phyloP scores from a whole-genome alignment of 2,888 invertebrate genomes.

The Tinea trinotella region DNA sequence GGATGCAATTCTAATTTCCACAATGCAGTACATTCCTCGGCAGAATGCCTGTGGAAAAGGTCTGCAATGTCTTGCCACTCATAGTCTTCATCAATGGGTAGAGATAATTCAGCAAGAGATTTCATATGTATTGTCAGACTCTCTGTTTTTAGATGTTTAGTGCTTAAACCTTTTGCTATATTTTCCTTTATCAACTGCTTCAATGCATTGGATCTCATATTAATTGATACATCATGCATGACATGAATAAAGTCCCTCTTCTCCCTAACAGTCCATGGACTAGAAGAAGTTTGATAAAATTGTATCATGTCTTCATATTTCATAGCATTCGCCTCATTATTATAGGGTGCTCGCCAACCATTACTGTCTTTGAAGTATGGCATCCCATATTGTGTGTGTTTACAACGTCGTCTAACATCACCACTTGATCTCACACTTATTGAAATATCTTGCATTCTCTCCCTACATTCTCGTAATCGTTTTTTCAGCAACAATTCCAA shows the following conservation, averaged over 20 bases:
- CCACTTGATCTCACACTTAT: too few relatives aligned
- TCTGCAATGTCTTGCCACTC: conserved; percentile 4
- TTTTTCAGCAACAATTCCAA: neutral
- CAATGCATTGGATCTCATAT: neutral
- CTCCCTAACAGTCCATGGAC: neutral
- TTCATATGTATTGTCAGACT: neutral
- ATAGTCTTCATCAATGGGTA: conserved; percentile 7
- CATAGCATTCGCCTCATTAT: neutral
- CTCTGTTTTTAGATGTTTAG: neutral
- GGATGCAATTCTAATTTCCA: conserved; percentile 9
- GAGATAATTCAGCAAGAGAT: neutral
- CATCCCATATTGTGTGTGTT: neutral
- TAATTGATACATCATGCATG: neutral
- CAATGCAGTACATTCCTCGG: neutral
- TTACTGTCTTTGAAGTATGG: neutral
- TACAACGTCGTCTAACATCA: neutral
- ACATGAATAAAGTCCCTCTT: neutral
- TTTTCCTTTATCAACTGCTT: neutral
- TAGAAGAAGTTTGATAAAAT: neutral
- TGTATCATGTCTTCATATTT: neutral
- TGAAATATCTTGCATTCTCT: neutral
- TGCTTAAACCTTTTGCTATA: neutral
- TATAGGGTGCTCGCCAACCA: neutral
- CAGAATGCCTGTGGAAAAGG: neutral
- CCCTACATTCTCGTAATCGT: neutral